phyloP scores from a whole-genome alignment of 2,888 invertebrate species.

The Timandra comae region DNA sequence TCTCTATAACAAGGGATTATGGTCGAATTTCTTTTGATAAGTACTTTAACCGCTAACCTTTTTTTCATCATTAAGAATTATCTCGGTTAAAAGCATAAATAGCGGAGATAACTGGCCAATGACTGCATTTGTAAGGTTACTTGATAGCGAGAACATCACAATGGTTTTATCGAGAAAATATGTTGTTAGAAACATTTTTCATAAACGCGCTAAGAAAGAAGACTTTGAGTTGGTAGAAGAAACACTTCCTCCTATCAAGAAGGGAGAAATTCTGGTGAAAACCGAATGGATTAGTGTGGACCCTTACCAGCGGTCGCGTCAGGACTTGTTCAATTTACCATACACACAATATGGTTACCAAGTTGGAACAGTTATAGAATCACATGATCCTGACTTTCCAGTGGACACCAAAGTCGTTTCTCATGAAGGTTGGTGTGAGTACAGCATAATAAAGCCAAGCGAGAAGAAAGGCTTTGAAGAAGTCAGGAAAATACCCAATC shows the following conservation, averaged over 20 bases:
- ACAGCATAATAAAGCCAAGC: neutral
- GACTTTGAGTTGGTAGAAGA: constrained; percentile 39
- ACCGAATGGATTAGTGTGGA: constrained; percentile 19
- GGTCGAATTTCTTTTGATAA: no score
- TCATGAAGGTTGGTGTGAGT: constrained; percentile 75
- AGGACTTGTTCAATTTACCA: constrained; percentile 12
- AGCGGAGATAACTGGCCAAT: no score
- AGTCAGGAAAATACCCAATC: constrained; percentile 1
- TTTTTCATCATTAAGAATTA: no score
- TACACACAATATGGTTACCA: constrained; percentile 32
- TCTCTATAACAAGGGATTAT: no score
- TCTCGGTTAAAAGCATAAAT: no score
- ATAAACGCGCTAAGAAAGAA: constrained; percentile 26
- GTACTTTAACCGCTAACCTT: no score
- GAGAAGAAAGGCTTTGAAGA: neutral
- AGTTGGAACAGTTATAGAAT: constrained; percentile 67
- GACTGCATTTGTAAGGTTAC: no score
- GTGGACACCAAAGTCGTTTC: constrained; percentile 75
- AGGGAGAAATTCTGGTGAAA: constrained; percentile 50
- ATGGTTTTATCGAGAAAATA: constrained; percentile 16
- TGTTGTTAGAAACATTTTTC: constrained; percentile 29
- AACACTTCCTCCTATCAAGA: constrained; percentile 66
- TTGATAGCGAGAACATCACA: no score
- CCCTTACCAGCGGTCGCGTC: constrained; percentile 9
- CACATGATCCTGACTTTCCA: constrained; percentile 75